Percentiles rank a stretch among this genome's conserved stretches.
Evolutionary conservation across 2,113 vertebrate species (phyloP).

Genomic region (Caloenas nicobarica): DNA sequence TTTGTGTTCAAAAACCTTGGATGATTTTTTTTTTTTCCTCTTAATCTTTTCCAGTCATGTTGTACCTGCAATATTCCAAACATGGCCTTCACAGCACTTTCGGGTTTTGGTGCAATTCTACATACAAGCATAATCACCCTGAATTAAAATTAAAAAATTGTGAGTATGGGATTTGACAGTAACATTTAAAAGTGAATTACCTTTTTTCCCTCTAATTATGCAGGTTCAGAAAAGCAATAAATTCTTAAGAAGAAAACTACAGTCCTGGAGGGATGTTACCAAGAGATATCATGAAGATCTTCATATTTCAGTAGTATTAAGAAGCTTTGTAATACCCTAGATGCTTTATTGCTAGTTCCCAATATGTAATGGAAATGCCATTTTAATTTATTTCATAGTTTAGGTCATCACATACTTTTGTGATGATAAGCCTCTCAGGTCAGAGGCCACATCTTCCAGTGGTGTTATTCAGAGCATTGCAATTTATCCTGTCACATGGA

Average conservation of each 20-base stretch:
- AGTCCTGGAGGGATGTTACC: not conserved
- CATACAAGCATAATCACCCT: not conserved
- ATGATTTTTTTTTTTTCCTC: not conserved
- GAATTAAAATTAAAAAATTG: not conserved
- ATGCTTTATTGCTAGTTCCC: not conserved
- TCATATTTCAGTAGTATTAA: not conserved
- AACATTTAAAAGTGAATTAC: not conserved
- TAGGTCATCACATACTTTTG: conserved; percentile 41
- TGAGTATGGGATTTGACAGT: not conserved
- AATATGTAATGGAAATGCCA: not conserved
- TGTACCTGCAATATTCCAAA: not conserved
- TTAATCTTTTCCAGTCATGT: not conserved
- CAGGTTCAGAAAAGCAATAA: not conserved
- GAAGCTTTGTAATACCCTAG: not conserved
- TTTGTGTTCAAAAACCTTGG: not conserved
- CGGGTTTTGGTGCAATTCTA: not conserved
- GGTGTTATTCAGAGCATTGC: not conserved
- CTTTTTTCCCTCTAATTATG: not conserved
- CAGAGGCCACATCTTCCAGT: not conserved
- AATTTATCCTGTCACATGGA: not conserved
- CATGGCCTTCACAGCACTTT: not conserved
- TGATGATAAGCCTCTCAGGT: not conserved
- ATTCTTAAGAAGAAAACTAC: not conserved
- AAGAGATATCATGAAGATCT: not conserved
- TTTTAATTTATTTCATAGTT: conserved; percentile 27